Evolutionary conservation across 2,888 invertebrate species (phyloP), one percentile per base, ranked within the genome.

Genomic region (Pseudococcus viburni): DNA sequence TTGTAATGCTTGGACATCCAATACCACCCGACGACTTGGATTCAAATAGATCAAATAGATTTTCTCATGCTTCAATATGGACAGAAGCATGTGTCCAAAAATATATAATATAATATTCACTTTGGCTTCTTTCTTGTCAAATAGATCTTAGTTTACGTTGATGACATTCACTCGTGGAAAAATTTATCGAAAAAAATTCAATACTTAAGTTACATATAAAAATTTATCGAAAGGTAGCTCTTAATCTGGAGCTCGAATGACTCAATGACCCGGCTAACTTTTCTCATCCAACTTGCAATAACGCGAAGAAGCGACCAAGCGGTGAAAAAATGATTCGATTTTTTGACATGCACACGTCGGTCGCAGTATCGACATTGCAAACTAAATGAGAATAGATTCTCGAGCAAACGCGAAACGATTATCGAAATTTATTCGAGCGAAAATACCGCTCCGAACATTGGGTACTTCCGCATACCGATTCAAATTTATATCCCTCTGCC

Each of bases 381-480:
- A 64, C 64, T 64, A 64, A 64, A 64, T 64, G 64, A 64, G 64
- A 64, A 64, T 64, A 64, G 64, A 64, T 64, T 64, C 64, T 64
- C 64, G 64, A 64, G 19, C 64, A 6, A 22, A 22, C 64, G 64
- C 48, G 9, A 64, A 64, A 64, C 64, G 64, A 64, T 64, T 64
- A 64, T 64, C 19, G 64, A 64, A 64, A 64, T 64, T 64, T 64
- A 64, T 64, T 64, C 64, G 64, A 64, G 64, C 64, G 64, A 64
- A 22, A 22, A 64, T 64, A 64, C 64, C 64, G 64, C 48, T 64
- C 19, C 19, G 64, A 64, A 64, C 19, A 64, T 64, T 19, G 64
- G 12, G 15, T 19, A 64, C 64, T 64, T 64, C 64, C 64, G 64
- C 64, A 64, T 64, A 64, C 64, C 64, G 19, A 64, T 64, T 64